A percentile compares a stretch with the other conserved stretches of the same genome.
phyloP scores from a whole-genome alignment of 37 sponge, comb jelly and placozoan genomes.

The Hormiphora californensis region DNA sequence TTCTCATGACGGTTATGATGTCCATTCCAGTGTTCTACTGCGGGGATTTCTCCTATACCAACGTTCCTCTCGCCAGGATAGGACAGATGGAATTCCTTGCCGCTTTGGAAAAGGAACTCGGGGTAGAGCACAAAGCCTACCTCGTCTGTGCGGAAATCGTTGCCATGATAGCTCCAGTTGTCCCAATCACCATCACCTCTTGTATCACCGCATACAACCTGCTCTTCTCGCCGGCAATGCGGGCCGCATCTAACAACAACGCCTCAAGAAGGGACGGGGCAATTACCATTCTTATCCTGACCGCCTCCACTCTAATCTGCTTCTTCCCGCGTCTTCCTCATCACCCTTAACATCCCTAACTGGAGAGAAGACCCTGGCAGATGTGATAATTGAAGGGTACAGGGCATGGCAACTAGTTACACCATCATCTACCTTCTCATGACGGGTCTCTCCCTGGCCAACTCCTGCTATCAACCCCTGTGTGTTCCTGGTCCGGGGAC shows the following conservation, averaged over 20 bases:
- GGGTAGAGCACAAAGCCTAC: background rate
- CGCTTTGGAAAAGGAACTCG: background rate
- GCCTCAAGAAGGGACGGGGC: slow-evolving; percentile 3
- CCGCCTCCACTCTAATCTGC: background rate
- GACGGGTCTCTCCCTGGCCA: background rate
- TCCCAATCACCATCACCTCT: slow-evolving; percentile 16
- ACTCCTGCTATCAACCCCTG: slow-evolving; percentile 8
- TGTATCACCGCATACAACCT: background rate
- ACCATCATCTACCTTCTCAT: background rate
- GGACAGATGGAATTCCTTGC: background rate
- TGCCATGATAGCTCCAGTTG: background rate
- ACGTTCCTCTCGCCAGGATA: background rate
- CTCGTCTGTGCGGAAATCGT: background rate
- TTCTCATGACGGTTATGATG: background rate
- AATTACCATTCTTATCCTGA: background rate
- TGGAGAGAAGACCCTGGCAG: background rate
- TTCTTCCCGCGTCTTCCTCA: background rate
- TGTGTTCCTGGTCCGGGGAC: background rate
- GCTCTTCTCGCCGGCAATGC: background rate
- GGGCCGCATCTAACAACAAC: background rate
- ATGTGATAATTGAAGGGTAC: background rate
- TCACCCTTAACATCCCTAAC: too few species aligned
- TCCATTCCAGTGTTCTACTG: background rate
- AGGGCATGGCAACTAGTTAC: background rate
- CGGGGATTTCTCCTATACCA: background rate